Base-by-base conservation (phyloP, 2,797 vertebrate species). In the Labroides dimidiatus region DNA sequence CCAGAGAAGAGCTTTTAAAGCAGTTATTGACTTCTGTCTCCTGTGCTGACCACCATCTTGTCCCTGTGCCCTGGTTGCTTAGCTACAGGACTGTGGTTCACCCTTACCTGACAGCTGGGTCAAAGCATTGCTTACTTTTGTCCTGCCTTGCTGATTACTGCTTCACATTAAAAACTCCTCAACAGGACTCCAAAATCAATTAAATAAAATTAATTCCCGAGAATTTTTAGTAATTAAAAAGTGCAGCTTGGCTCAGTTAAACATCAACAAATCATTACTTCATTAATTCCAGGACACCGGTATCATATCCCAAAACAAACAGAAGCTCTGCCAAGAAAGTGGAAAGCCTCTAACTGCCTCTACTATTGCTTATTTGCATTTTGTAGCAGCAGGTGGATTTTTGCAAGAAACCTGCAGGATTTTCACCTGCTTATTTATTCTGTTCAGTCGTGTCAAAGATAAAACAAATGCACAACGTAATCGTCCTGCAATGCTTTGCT, bases 21-120 rank as follows among this genome's bases (percentile, higher is more conserved):
- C 78, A 39, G 77, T 88, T 92, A 91, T 92, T 93, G 92, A 92
- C 91, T 90, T 84, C 65, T 79, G 82, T 79, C 85, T 82, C 74
- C 66, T 82, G 52, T 23, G 77, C 86, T 84, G 86, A 86, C 88
- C 89, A 75, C 81, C 85, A 75, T 72, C 77, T 76, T 87, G 85
- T 90, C 74, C 78, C 72, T 71, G 73, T 6, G 16, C 45, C 69
- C 52, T 1, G 62, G 90, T 92, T 91, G 89, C 89, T 80, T 84
- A 75, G 90, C 57, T 73, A 89, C 85, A 2, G 62, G 43, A 63
- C 41, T 37, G 56, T 15, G 44, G 68, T 69, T 77, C 49, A 43
- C 57, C 76, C 80, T 89, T 71, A 79, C 77, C 82, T 85, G 78
- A 84, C 84, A 64, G 68, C 33, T n/a, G 59, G 86, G 88, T 91